A percentile compares a stretch with the other conserved stretches of the same genome.
phyloP scores from a whole-genome alignment of 2,797 vertebrate species.

The Martes flavigula region DNA sequence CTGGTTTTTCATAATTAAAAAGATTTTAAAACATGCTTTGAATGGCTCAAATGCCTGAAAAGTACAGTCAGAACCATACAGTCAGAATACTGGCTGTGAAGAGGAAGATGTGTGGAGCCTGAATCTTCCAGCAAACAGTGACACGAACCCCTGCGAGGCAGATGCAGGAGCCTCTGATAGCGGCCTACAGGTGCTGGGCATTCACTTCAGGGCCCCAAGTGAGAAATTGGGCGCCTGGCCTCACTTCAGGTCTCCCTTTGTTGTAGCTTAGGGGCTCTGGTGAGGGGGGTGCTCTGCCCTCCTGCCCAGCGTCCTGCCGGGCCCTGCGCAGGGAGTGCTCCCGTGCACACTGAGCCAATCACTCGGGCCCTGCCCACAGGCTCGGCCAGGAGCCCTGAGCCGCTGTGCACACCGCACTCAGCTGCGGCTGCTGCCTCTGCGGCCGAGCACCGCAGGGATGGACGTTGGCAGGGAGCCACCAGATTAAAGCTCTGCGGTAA shows the following conservation, averaged over 20 bases:
- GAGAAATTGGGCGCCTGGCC: not conserved
- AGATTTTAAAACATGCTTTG: not conserved
- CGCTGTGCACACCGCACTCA: fast-evolving
- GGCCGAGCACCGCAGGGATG: fast-evolving
- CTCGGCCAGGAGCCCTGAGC: too few relatives aligned
- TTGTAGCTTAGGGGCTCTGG: fast-evolving
- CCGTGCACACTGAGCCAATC: fast-evolving
- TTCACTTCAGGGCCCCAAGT: not conserved
- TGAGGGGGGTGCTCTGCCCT: not conserved
- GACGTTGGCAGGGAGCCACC: too few relatives aligned
- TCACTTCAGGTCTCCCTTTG: not conserved
- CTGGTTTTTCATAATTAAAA: not conserved
- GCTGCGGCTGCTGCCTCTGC: not conserved
- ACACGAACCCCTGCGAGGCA: not conserved
- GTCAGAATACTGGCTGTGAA: not conserved
- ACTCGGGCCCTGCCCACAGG: not conserved
- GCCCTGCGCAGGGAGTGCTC: not conserved
- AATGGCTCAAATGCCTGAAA: not conserved
- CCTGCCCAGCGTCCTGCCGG: not conserved
- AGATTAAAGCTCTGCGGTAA: not conserved
- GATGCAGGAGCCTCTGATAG: fast-evolving
- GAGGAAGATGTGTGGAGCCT: not conserved
- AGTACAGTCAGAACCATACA: not conserved
- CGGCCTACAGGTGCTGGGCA: fast-evolving
- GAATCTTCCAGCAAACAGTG: not conserved